Evolutionary conservation across 2,888 invertebrate genomes (phyloP).

Genomic region (Pammene aurita): DNA sequence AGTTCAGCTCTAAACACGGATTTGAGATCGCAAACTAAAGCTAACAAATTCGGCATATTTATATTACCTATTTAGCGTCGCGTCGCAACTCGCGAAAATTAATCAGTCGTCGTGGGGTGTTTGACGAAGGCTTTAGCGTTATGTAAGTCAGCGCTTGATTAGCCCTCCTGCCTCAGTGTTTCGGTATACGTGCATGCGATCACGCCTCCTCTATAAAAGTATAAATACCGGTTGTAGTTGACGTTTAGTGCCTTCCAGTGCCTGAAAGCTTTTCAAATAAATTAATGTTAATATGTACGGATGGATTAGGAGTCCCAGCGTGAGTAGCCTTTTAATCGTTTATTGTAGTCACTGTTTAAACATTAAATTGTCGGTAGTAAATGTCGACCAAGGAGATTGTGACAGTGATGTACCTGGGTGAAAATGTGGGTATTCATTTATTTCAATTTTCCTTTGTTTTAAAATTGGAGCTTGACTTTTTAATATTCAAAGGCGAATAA

Average conservation of each 20-base stretch:
- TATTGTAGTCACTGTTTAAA: constrained; percentile 13
- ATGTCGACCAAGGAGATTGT: constrained; percentile 5
- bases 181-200: constrained; percentile 50
- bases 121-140: constrained; percentile 54
- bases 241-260: constrained; percentile 23
- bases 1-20: constrained; percentile 17
- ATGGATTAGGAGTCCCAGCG: constrained; percentile 52
- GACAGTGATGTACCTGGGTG: background rate
- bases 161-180: constrained; percentile 51
- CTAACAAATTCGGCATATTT: constrained; percentile 42
- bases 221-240: constrained; percentile 35
- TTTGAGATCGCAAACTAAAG: constrained; percentile 30
- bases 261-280: constrained; percentile 31
- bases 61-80: constrained; percentile 50
- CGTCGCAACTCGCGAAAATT: constrained; percentile 46
- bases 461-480: background rate
- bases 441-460: constrained; percentile 2
- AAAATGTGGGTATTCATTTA: no score
- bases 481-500: no score
- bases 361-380: constrained; percentile 7
- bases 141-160: constrained; percentile 36
- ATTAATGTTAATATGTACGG: constrained; percentile 53
- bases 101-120: constrained; percentile 49
- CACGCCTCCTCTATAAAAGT: constrained; percentile 44
- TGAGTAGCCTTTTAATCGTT: constrained; percentile 53